Evolutionary conservation across 2,888 invertebrate genomes (phyloP).

Genomic region (Tryphoninae sp.): DNA sequence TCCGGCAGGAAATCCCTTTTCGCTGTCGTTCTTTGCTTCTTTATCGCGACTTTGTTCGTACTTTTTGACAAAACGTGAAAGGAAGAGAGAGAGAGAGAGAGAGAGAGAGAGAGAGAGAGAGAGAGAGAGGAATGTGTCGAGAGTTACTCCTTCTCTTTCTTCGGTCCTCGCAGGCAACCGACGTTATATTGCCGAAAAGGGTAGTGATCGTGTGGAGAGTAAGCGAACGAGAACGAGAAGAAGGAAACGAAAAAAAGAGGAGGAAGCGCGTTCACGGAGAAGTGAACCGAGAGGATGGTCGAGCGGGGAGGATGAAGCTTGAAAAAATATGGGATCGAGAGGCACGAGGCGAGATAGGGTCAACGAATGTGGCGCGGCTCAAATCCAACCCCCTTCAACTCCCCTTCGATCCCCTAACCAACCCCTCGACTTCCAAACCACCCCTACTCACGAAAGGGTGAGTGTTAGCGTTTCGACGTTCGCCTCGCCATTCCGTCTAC

Average conservation of each 20-base stretch:
- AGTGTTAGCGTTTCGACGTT: conserved; percentile 27
- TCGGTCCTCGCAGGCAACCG: conserved; percentile 37
- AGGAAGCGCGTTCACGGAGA: conserved; percentile 35
- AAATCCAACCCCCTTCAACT: conserved; percentile 48
- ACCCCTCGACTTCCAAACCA: conserved; percentile 38
- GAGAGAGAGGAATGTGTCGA: conserved; percentile 26
- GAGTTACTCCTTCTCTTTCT: conserved; percentile 27
- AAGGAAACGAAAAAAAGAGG: conserved; percentile 51
- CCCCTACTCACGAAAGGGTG: conserved; percentile 18
- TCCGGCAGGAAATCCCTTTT: conserved; percentile 42
- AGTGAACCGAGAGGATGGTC: conserved; percentile 52
- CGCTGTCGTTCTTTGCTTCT: conserved; percentile 18
- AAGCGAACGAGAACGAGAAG: conserved; percentile 53
- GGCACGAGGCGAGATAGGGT: conserved; percentile 71
- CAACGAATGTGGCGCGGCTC: conserved; percentile 69
- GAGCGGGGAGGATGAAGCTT: conserved; percentile 60
- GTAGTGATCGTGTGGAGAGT: conserved; percentile 51
- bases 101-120: conserved; percentile 34
- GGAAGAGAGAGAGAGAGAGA: conserved; percentile 23
- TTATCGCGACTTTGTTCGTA: conserved; percentile 3
- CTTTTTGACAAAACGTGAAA: conserved; percentile 61
- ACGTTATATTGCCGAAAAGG: conserved; percentile 58
- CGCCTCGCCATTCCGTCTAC: conserved; percentile 54
- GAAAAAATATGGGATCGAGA: conserved; percentile 73
- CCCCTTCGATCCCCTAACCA: background rate